These are phyloP conservation scores for Glomeris maerens DNA, from an alignment of 1,140 invertebrate species.

Conservation along the genomic window DNA sequence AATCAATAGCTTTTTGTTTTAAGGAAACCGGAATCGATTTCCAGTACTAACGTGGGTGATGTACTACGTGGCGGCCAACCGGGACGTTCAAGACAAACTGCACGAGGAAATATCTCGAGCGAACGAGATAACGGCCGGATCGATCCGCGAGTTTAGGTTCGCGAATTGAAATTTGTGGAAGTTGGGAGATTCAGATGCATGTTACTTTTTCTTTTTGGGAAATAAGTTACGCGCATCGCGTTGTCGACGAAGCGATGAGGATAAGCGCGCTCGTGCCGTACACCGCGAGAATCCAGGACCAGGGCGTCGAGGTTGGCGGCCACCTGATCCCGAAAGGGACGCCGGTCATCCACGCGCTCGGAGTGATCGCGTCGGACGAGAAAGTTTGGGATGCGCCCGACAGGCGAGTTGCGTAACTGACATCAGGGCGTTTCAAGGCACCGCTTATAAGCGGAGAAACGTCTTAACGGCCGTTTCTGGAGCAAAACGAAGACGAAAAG, in stretches of 20 bases:
- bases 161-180: too few relatives aligned
- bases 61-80: conserved; percentile 27
- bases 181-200: conserved; percentile 5
- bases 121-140: conserved; percentile 2
- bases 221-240: conserved; percentile 28
- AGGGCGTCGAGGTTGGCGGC: conserved; percentile 26
- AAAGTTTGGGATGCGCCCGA: conserved; percentile 22
- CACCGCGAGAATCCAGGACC: conserved; percentile 24
- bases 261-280: conserved; percentile 26
- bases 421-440: too few relatives aligned
- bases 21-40: too few relatives aligned
- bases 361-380: conserved; percentile 24
- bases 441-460: too few relatives aligned
- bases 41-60: conserved; percentile 27
- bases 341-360: conserved; percentile 28
- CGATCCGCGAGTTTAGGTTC: too few relatives aligned
- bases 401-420: neutral
- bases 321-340: conserved; percentile 26
- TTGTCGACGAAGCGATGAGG: conserved; percentile 28
- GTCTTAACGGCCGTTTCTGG: too few relatives aligned
- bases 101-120: conserved; percentile 18
- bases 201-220: conserved; percentile 8
- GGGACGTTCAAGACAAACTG: conserved; percentile 25
- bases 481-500: too few relatives aligned
- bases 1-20: neutral